A percentile compares a stretch with the other conserved stretches of the same genome.
These are phyloP conservation scores for Andrena bucephala DNA, from an alignment of 2,888 invertebrate species.

Conservation along the genomic window DNA sequence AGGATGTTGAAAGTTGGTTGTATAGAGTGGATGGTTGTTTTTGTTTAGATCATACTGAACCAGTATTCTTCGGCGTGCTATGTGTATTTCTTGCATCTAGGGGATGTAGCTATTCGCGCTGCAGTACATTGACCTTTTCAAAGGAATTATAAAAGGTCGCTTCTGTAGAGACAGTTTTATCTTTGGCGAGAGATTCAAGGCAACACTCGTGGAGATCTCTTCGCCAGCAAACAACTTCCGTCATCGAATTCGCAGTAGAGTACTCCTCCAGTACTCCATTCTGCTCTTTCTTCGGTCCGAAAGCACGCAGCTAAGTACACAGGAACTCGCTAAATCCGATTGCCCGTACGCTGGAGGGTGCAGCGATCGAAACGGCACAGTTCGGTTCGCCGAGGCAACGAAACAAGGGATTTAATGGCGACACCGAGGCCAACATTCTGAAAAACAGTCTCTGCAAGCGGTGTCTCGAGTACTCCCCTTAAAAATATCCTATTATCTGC, in stretches of 20 bases:
- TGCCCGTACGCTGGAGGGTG: constrained; percentile 1
- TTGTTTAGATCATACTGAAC: too few relatives aligned
- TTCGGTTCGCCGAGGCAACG: background rate
- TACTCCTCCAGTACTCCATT: constrained; percentile 2
- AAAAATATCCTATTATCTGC: constrained; percentile 29
- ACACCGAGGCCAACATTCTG: background rate
- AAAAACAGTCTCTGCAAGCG: constrained; percentile 2
- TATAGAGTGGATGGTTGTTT: too few relatives aligned
- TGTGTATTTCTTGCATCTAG: too few relatives aligned
- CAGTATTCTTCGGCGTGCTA: too few relatives aligned
- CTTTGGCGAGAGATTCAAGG: too few relatives aligned
- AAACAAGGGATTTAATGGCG: constrained; percentile 15
- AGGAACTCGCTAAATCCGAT: constrained; percentile 44
- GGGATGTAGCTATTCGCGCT: too few relatives aligned
- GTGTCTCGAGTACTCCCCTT: constrained; percentile 1
- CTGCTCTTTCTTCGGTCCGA: background rate
- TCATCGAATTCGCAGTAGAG: constrained; percentile 31
- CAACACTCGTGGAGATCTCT: background rate
- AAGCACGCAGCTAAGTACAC: constrained; percentile 34
- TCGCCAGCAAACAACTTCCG: constrained; percentile 10
- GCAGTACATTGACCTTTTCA: too few relatives aligned
- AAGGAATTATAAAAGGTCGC: too few relatives aligned
- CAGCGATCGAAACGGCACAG: constrained; percentile 17
- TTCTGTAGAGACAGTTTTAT: too few relatives aligned
- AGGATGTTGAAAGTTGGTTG: background rate